Conservation (phyloP, 2,797 vertebrate genomes). For the Lates japonicus region DNA sequence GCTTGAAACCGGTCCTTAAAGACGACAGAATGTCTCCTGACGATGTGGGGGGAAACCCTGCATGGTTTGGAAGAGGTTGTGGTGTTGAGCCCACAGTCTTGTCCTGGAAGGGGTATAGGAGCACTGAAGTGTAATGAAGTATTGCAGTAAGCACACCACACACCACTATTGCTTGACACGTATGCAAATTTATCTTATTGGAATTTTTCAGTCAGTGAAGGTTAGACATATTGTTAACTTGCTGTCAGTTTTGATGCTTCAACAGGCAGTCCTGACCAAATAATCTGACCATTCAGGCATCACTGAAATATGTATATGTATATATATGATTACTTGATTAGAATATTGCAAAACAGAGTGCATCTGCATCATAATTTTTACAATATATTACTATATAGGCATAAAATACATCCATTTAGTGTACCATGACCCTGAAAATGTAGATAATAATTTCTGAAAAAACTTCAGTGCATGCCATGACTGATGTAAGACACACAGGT, state of each 20-base stretch:
- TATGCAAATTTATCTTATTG: conserved; percentile 46
- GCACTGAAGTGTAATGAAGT: conserved; percentile 48
- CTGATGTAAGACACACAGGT: conserved; percentile 28
- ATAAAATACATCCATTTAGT: conserved; percentile 7
- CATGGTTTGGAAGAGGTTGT: conserved; percentile 63
- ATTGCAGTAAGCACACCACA: conserved; percentile 39
- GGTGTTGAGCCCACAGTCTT: conserved; percentile 56
- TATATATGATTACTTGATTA: background rate
- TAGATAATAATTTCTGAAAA: conserved; percentile 1
- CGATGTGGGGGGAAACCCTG: conserved; percentile 45
- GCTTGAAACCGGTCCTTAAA: conserved; percentile 70
- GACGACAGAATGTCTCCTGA: conserved; percentile 58
- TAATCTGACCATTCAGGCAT: background rate
- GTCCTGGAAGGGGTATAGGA: conserved; percentile 51
- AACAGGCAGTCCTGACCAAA: conserved; percentile 13
- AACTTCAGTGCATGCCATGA: conserved; percentile 11
- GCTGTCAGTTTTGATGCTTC: background rate
- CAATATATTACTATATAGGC: background rate
- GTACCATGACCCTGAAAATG: conserved; percentile 14
- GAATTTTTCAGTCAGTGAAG: conserved; percentile 32
- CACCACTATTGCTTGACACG: conserved; percentile 48
- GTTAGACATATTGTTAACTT: conserved; percentile 11
- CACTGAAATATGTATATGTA: conserved; percentile 1
- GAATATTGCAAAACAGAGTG: conserved; percentile 1
- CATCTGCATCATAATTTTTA: background rate